phyloP scores from a whole-genome alignment of 1,140 invertebrate species.

The Drosophila kohkoa region DNA sequence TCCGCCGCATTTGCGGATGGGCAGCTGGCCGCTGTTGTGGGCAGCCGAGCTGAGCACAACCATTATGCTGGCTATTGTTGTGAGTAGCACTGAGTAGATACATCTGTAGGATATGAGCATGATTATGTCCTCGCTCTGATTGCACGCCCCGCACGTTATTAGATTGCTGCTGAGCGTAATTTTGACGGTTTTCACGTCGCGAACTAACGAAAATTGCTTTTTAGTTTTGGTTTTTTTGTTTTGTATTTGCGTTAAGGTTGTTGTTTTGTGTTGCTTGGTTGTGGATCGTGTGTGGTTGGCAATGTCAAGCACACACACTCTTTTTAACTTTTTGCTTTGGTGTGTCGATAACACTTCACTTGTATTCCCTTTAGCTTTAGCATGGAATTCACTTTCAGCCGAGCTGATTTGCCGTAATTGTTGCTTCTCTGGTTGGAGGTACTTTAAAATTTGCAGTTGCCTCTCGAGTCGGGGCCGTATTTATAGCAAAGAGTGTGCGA shows the following conservation, averaged over 20 bases:
- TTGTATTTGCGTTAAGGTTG: not conserved
- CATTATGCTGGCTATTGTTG: constrained; percentile 77
- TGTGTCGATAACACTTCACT: constrained; percentile 75
- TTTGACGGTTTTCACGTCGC: constrained; percentile 54
- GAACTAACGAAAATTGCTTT: constrained; percentile 8
- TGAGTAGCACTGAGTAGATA: constrained; percentile 67
- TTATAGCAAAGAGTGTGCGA: constrained; percentile 57
- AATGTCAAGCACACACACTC: constrained; percentile 1
- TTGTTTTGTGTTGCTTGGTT: constrained; percentile 3
- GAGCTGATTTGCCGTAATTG: constrained; percentile 56
- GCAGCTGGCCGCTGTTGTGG: constrained; percentile 56
- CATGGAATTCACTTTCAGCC: constrained; percentile 71
- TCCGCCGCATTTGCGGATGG: constrained; percentile 65
- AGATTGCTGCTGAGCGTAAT: constrained; percentile 58
- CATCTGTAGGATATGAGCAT: constrained; percentile 74
- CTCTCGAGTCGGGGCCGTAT: constrained; percentile 20
- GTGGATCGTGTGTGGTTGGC: constrained; percentile 24
- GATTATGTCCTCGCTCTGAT: constrained; percentile 75
- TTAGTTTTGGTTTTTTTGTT: constrained; percentile 17
- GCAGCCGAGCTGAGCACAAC: constrained; percentile 67
- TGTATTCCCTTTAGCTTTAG: constrained; percentile 64
- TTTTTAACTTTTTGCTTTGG: constrained; percentile 59
- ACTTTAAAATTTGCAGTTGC: constrained; percentile 57
- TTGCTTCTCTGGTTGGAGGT: constrained; percentile 52
- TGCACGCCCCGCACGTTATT: constrained; percentile 72